phyloP scores from a whole-genome alignment of 2,888 invertebrate genomes.

The Lomographa bimaculata region DNA sequence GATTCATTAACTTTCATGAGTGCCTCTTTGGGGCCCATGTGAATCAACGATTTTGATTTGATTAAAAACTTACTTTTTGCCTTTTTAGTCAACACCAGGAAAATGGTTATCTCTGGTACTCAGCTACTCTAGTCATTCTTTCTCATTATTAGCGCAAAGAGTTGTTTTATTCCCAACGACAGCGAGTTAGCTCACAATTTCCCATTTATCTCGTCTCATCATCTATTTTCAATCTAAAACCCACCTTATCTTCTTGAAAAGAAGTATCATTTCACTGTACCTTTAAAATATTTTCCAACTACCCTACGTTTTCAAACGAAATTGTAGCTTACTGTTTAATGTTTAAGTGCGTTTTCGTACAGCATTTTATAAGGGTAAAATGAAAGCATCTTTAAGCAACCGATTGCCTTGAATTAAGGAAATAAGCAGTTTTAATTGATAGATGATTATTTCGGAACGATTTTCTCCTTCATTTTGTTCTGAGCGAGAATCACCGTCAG shows the following conservation, averaged over 20 bases:
- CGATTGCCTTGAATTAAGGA: constrained; percentile 77
- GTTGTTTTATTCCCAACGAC: constrained; percentile 78
- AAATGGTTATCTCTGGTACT: no score
- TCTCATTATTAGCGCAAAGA: constrained; percentile 81
- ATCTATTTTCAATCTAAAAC: constrained; percentile 37
- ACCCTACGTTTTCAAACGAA: constrained; percentile 11
- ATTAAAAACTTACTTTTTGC: no score
- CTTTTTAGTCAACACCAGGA: no score
- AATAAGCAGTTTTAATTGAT: constrained; percentile 80
- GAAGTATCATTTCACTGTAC: constrained; percentile 11
- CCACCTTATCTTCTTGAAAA: constrained; percentile 36
- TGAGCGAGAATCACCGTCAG: constrained; percentile 38
- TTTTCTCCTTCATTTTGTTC: constrained; percentile 49
- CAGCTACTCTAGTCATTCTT: constrained; percentile 58
- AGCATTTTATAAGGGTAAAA: constrained; percentile 19
- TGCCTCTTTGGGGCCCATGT: no score
- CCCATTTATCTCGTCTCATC: constrained; percentile 72
- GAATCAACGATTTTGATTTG: no score
- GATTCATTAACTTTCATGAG: no score
- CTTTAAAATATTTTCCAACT: constrained; percentile 7
- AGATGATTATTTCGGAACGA: constrained; percentile 68
- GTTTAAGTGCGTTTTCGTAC: constrained; percentile 32
- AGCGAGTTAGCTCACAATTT: constrained; percentile 78
- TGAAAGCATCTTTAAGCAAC: constrained; percentile 58
- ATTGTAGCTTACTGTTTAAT: constrained; percentile 20